Base-by-base conservation (phyloP, 1,140 invertebrate genomes). In the Proales similis region DNA sequence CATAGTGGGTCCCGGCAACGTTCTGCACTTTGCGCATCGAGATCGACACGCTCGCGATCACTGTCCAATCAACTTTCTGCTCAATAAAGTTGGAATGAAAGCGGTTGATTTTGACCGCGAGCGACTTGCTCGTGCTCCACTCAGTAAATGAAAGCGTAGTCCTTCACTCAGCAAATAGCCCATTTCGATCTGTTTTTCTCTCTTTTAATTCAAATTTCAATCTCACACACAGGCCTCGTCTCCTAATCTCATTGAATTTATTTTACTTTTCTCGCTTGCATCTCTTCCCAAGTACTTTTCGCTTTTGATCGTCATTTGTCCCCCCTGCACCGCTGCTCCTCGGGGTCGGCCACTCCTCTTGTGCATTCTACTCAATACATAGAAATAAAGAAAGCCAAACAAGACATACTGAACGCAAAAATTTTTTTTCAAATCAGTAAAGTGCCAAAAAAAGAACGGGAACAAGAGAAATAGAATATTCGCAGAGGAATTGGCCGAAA, bases 1-100 rank as follows among this genome's bases (percentile, higher is more conserved):
- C 26, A 57, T 57, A 6, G 2, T 57, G 11, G 45, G 51, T 19
- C 51, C 51, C 6, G 51, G 38, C 19, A 20, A 20, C 17, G 30
- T n/a, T 17, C 24, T 57, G 19, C 17, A 57, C 4, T 57, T 24
- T 57, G 39, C 30, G 39, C 51, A 57, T 39, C 22, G 24, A 20
- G 36, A 57, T 24, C 27, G 19, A 26, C 39, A 26, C 6, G 51
- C 36, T 22, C 9, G 36, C 27, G 36, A 57, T 17, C 51, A 57
- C 32, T 42, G 26, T 9, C 51, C 51, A 42, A 57, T 57, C 27
- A 57, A 57, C 24, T 27, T 26, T 17, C 20, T 57, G 5, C 20
- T 57, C 27, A 12, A 3, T 22, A 24, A 27, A 11, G 33, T 20
- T 17, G 51, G 51, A 11, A 24, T 57, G n/a, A 24, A 39, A 26